Percentiles rank a stretch among this genome's conserved stretches.
phyloP scores from a whole-genome alignment of 2,888 invertebrate species.

The Diabrotica balteata region DNA sequence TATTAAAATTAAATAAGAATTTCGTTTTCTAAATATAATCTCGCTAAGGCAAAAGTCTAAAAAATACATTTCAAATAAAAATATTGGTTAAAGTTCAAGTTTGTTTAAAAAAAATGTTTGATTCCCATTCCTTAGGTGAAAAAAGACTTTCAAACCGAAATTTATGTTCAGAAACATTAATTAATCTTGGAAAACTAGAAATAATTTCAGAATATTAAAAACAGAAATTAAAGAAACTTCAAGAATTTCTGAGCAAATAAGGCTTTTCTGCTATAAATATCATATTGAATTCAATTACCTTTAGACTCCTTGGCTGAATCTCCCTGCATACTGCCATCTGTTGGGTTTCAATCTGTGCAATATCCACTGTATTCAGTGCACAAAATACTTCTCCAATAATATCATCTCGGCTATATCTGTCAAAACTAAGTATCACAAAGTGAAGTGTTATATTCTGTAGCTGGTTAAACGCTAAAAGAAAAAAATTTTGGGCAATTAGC shows the following conservation, averaged over 20 bases:
- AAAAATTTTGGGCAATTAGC: no score
- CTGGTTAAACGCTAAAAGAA: constrained; percentile 70
- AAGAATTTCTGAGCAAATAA: neutral
- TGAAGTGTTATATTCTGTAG: constrained; percentile 89
- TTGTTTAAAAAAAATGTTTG: no score
- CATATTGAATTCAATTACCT: constrained; percentile 62
- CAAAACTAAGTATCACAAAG: constrained; percentile 93
- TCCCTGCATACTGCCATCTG: constrained; percentile 85
- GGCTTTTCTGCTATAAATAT: neutral
- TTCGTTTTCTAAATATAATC: no score
- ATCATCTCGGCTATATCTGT: constrained; percentile 97
- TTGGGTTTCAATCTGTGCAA: constrained; percentile 76
- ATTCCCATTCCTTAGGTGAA: no score
- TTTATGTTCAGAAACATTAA: no score
- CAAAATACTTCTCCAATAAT: constrained; percentile 97
- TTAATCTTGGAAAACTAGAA: no score
- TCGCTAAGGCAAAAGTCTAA: no score
- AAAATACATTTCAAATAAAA: no score
- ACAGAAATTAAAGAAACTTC: neutral
- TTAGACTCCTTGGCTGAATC: constrained; percentile 90
- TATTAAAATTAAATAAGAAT: no score
- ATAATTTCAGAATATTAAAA: neutral
- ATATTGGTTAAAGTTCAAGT: no score
- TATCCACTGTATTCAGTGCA: constrained; percentile 73
- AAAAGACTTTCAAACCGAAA: no score